Conservation (phyloP, 2,797 vertebrate genomes). For the Melanotaenia nigrans region DNA sequence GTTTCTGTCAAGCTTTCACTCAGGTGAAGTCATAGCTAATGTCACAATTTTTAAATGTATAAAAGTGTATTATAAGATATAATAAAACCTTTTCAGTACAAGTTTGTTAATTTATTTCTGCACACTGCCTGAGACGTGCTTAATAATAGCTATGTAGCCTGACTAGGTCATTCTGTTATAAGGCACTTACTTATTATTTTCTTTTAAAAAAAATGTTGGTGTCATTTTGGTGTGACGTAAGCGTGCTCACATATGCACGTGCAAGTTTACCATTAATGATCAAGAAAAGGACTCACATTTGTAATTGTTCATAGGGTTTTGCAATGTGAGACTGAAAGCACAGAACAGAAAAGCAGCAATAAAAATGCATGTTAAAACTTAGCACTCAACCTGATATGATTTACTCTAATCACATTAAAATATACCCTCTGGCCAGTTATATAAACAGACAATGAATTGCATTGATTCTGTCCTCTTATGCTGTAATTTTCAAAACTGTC, state of each 20-base stretch:
- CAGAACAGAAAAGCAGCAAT: conserved; percentile 34
- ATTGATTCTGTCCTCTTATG: conserved; percentile 27
- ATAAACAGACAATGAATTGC: conserved; percentile 23
- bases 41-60: conserved; percentile 1
- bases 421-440: conserved; percentile 47
- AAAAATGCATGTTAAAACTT: conserved; percentile 38
- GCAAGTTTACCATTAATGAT: conserved; percentile 26
- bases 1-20: conserved; percentile 3
- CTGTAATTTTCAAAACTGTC: conserved; percentile 40
- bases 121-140: background rate
- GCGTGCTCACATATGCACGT: conserved; percentile 9
- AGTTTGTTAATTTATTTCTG: conserved; percentile 7
- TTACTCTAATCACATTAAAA: conserved; percentile 51
- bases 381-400: conserved; percentile 39
- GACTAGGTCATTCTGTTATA: conserved; percentile 10
- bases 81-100: background rate
- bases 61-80: background rate
- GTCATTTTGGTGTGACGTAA: conserved; percentile 20
- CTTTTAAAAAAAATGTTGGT: conserved; percentile 8
- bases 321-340: conserved; percentile 25
- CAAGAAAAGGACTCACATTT: background rate
- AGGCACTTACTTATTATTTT: conserved; percentile 26
- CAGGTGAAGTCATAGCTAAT: background rate
- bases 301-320: conserved; percentile 30
- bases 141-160: conserved; percentile 21